Conservation (phyloP, 2,797 vertebrate genomes). For the Margarornis squamiger region DNA sequence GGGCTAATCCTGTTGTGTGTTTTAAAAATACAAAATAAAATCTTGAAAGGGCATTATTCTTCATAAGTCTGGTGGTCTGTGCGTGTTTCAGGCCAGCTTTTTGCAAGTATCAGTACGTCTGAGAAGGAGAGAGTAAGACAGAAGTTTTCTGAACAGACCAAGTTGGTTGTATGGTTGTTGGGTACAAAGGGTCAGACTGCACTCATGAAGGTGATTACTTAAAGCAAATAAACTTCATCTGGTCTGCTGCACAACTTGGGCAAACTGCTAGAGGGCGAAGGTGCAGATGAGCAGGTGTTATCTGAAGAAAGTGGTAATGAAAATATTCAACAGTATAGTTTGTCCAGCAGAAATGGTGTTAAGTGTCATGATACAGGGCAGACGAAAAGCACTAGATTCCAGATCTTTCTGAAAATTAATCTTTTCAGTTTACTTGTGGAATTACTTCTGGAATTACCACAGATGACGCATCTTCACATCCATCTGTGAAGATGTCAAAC, state of each 20-base stretch:
- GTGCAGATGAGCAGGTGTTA: neutral
- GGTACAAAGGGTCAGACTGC: neutral
- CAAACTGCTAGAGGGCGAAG: constrained; percentile 11
- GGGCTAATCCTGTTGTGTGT: neutral
- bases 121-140: neutral
- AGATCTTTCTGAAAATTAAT: neutral
- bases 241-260: neutral
- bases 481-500: neutral
- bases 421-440: neutral
- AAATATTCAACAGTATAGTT: neutral
- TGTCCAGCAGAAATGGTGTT: neutral
- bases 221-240: neutral
- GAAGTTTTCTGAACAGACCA: neutral
- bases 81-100: neutral
- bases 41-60: neutral
- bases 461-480: neutral
- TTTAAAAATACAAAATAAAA: neutral
- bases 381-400: neutral
- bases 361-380: neutral
- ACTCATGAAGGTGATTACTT: neutral
- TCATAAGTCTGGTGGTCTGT: neutral
- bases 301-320: neutral
- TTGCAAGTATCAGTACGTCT: neutral
- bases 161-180: neutral
- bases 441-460: neutral